A percentile compares a stretch with the other conserved stretches of the same genome.
Evolutionary conservation across 1,140 invertebrate genomes (phyloP).

Genomic region (Heterodera schachtii): DNA sequence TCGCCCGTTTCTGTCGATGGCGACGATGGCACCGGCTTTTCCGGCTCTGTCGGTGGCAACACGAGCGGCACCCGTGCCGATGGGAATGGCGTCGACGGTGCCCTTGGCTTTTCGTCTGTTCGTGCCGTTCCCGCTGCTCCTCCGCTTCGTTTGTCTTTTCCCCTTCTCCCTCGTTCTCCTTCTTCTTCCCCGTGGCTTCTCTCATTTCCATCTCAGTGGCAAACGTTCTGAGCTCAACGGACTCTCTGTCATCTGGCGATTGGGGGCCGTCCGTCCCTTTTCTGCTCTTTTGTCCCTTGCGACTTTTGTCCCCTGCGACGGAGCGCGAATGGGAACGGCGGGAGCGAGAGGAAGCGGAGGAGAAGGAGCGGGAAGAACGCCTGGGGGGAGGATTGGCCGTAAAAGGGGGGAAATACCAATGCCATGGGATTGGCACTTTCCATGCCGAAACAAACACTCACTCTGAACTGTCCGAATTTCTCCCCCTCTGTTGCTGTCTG

Average conservation of each 20-base stretch:
- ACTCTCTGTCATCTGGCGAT: background rate
- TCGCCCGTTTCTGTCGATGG: background rate
- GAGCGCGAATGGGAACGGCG: background rate
- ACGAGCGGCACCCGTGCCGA: background rate
- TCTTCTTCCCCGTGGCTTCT: background rate
- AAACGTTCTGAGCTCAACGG: background rate
- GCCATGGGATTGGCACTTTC: no score
- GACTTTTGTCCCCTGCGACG: background rate
- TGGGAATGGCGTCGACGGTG: background rate
- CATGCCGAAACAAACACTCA: background rate
- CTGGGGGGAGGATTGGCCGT: background rate
- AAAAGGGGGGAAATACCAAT: no score
- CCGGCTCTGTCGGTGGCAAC: background rate
- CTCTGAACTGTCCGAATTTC: background rate
- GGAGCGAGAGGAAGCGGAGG: background rate
- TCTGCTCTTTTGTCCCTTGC: background rate
- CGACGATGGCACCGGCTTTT: background rate
- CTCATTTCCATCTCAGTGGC: background rate
- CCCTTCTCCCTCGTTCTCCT: background rate
- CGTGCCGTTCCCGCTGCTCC: background rate
- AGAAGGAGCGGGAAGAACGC: background rate
- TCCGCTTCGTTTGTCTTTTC: background rate
- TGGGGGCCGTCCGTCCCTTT: background rate
- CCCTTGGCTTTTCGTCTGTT: background rate
- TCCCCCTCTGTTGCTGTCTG: background rate